Percentiles rank a stretch among this genome's conserved stretches.
Evolutionary conservation across 30 jellyfish, hydroid and myxozoan genomes (phyloP).

Genomic region (Aurelia aurita): DNA sequence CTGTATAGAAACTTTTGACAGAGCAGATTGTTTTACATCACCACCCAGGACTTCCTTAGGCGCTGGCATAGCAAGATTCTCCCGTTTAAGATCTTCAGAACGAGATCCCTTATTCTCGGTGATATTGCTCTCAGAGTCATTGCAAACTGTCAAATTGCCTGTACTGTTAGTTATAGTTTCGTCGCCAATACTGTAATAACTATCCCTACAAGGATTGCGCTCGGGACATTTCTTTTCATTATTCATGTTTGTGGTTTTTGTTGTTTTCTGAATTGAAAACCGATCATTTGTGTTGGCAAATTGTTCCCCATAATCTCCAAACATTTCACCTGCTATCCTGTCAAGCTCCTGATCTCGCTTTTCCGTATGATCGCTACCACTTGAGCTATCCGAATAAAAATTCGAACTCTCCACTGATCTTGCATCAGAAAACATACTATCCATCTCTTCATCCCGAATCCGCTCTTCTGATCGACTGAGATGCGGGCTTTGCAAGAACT

Average conservation of each 20-base stretch:
- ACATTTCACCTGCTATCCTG: slow-evolving; percentile 70
- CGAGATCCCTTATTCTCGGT: background rate
- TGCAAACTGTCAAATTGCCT: slow-evolving; percentile 40
- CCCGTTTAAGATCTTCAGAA: background rate
- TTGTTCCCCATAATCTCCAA: slow-evolving; percentile 60
- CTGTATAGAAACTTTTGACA: slow-evolving; percentile 17
- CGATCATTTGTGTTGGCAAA: slow-evolving; percentile 40
- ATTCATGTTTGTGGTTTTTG: background rate
- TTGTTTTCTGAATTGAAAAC: slow-evolving; percentile 40
- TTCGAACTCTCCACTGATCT: slow-evolving; percentile 70
- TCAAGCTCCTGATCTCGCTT: slow-evolving; percentile 69
- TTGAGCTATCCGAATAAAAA: slow-evolving; percentile 67
- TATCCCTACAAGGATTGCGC: slow-evolving; percentile 11
- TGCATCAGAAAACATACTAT: slow-evolving; percentile 64
- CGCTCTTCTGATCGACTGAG: slow-evolving; percentile 74
- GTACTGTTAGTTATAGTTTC: slow-evolving; percentile 59
- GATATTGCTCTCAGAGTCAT: background rate
- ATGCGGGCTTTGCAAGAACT: slow-evolving; percentile 89
- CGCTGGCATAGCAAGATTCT: slow-evolving; percentile 1
- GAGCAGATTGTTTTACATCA: background rate
- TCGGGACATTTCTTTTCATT: background rate
- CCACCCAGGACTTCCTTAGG: slow-evolving; percentile 2
- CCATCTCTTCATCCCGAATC: slow-evolving; percentile 69
- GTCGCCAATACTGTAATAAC: slow-evolving; percentile 54
- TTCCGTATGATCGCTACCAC: slow-evolving; percentile 60